Evolutionary conservation across 2,113 vertebrate species (phyloP), one percentile per base, ranked within the genome.

Genomic region (Pavo muticus): DNA sequence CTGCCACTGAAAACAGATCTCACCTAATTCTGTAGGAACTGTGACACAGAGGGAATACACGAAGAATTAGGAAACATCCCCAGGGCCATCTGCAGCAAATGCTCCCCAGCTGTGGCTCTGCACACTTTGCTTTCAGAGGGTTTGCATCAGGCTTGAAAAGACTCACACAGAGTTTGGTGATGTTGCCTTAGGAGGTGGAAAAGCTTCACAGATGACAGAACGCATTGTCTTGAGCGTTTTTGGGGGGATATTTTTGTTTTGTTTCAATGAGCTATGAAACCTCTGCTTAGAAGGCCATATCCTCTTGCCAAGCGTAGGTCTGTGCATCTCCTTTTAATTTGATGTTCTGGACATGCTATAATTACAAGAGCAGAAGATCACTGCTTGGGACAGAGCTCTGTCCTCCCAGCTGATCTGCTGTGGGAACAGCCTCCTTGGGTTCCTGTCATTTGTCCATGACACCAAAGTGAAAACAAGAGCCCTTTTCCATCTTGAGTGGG

Each of bases 111-210:
- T 35, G 42, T 0, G 1, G 47, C 56, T 84, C 61, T 30, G 9
- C 23, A 20, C 0, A 0, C 29, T 90, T 93, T 54, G 45, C 80
- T 95, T 92, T 87, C 61, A 50, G 35, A 84, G 25, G 17, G 32
- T 60, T 90, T 94, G 83, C 69, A 86, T 84, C 59, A 86, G 88
- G 25, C 75, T 81, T 84, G 20, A 77, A 70, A 71, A 81, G 25
- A 50, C 45, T 80, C 25, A 23, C 21, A 17, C 25, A 52, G 60
- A 74, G n/a, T 6, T 71, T 56, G 45, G 24, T 35, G 1, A 13
- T 47, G 47, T 71, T 90, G 72, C 80, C 42, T 68, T 50, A 39
- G 75, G 56, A 81, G 25, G 9, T 1, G 2, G 37, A 50, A 59
- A 85, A 88, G 6, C 39, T 80, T 85, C 56, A 71, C 42, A 59